phyloP scores from a whole-genome alignment of 2,113 vertebrate species.

The Ctenomys sociabilis region DNA sequence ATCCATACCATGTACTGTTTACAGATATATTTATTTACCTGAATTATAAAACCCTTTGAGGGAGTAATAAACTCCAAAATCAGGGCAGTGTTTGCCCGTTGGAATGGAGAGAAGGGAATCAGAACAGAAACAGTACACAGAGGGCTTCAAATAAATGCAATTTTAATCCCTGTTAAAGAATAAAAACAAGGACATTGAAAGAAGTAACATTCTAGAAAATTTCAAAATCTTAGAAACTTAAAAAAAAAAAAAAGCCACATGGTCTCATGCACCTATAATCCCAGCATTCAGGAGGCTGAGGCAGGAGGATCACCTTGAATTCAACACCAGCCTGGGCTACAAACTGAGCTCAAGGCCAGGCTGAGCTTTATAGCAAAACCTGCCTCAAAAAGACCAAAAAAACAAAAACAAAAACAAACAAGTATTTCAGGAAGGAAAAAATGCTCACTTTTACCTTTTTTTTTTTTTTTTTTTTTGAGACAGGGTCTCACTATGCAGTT shows the following conservation, averaged over 20 bases:
- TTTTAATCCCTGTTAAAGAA: conserved; percentile 13
- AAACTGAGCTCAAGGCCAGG: no score
- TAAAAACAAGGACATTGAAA: conserved; percentile 9
- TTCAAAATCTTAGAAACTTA: neutral
- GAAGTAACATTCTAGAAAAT: conserved; percentile 20
- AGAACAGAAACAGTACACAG: neutral
- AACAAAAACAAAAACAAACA: no score
- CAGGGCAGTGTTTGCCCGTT: neutral
- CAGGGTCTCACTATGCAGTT: no score
- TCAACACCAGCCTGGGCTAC: no score
- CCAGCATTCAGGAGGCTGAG: no score
- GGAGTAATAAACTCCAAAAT: conserved; percentile 19
- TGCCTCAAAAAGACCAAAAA: no score
- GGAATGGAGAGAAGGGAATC: neutral
- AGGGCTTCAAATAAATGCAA: conserved; percentile 21
- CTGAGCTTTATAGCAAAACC: no score
- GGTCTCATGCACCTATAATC: no score
- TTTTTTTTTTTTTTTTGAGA: no score
- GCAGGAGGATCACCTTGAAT: no score
- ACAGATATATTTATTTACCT: neutral
- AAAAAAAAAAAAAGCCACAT: neutral
- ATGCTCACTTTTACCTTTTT: no score
- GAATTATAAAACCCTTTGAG: neutral
- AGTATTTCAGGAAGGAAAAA: conserved; percentile 51
- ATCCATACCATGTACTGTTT: neutral